A percentile compares a stretch with the other conserved stretches of the same genome.
Evolutionary conservation across 2,888 invertebrate species (phyloP).

Genomic region (Spisula solida): DNA sequence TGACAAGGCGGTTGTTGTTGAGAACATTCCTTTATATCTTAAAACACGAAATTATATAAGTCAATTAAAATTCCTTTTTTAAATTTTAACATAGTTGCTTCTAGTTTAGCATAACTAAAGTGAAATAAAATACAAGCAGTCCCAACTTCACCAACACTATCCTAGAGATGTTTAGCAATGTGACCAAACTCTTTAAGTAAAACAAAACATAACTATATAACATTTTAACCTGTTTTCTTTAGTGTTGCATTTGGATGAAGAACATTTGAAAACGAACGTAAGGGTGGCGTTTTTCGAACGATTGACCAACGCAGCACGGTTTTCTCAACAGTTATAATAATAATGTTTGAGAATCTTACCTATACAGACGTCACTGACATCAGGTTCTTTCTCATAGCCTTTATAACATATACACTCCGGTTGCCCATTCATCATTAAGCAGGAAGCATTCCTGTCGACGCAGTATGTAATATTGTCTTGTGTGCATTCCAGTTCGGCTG

Average conservation of each 20-base stretch:
- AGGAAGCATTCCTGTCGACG: neutral
- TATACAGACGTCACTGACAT: neutral
- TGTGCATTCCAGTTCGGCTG: neutral
- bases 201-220: no score
- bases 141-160: no score
- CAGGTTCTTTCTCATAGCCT: slow-evolving; percentile 13
- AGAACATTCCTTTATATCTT: slow-evolving; percentile 47
- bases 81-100: neutral
- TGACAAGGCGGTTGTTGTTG: neutral
- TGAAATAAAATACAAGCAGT: no score
- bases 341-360: neutral
- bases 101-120: neutral
- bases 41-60: neutral
- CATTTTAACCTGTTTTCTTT: no score
- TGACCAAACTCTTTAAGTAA: no score
- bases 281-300: no score
- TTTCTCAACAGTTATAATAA: no score
- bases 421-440: slow-evolving; percentile 24
- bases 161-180: no score
- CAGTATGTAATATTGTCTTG: neutral
- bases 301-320: no score
- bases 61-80: neutral
- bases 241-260: no score
- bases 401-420: slow-evolving; percentile 24
- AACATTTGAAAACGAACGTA: no score